A percentile compares a stretch with the other conserved stretches of the same genome.
phyloP scores from a whole-genome alignment of 2,113 vertebrate species.

The Phaethornis superciliosus region DNA sequence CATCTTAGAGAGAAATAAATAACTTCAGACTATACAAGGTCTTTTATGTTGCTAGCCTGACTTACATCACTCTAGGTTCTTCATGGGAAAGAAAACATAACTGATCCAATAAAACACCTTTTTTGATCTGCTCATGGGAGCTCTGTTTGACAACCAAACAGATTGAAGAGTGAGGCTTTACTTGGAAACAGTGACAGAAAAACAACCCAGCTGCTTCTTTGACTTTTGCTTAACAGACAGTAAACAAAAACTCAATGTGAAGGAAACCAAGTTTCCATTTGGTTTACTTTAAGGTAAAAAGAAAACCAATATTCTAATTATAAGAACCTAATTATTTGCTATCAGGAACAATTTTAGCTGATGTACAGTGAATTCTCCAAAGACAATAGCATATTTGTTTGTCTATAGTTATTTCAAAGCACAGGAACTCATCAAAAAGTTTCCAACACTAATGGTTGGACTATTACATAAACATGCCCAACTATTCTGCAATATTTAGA shows the following conservation, averaged over 20 bases:
- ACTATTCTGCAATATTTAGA: not conserved
- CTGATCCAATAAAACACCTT: not conserved
- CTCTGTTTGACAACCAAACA: not conserved
- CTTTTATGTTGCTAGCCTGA: not conserved
- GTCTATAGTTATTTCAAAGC: not conserved
- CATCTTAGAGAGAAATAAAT: not conserved
- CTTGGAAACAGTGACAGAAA: not conserved
- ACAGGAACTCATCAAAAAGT: not conserved
- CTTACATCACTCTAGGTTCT: not conserved
- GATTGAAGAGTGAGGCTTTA: not conserved
- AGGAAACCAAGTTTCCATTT: not conserved
- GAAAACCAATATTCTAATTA: not conserved
- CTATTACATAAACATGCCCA: not conserved
- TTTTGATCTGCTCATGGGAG: not conserved
- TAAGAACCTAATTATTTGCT: not conserved
- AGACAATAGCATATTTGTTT: fast-evolving
- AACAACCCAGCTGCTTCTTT: not conserved
- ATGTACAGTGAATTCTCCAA: not conserved
- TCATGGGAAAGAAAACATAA: not conserved
- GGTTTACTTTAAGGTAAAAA: not conserved
- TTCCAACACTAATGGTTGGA: not conserved
- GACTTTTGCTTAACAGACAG: not conserved
- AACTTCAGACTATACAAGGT: not conserved
- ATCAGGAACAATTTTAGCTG: not conserved
- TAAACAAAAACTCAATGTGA: not conserved